These are phyloP conservation scores for Tenualosa ilisha DNA, from an alignment of 2,797 vertebrate genomes.

Conservation along the genomic window DNA sequence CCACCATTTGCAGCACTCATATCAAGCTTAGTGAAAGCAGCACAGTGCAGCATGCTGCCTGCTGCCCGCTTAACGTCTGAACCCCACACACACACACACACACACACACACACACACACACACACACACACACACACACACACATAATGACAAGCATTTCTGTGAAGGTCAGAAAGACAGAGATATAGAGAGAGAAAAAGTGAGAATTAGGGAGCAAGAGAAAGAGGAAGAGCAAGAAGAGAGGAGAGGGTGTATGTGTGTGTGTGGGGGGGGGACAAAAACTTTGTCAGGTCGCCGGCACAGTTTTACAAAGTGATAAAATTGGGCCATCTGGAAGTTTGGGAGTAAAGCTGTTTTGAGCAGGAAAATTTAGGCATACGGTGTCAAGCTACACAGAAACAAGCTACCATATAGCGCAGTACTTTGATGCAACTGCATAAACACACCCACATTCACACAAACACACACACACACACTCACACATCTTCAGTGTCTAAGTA, in stretches of 20 bases:
- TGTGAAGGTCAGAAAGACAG: neutral
- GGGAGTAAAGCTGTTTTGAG: neutral
- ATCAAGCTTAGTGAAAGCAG: neutral
- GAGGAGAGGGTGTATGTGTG: no score
- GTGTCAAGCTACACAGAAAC: neutral
- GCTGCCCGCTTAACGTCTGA: neutral
- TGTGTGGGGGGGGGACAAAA: neutral
- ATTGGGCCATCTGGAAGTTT: slow-evolving; percentile 19
- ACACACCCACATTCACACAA: neutral
- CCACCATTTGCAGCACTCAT: neutral
- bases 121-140: no score
- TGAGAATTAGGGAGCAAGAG: neutral
- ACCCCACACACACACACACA: neutral
- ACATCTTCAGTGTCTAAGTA: neutral
- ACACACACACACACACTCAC: neutral
- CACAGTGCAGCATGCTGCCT: no score
- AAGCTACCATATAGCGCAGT: neutral
- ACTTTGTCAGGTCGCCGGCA: neutral
- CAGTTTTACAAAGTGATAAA: neutral
- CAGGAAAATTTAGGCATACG: neutral
- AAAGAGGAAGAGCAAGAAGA: neutral
- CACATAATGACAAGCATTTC: neutral
- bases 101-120: no score
- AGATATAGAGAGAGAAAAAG: neutral
- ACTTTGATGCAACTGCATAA: neutral